phyloP scores from a whole-genome alignment of 2,888 invertebrate genomes.

The Stenodera caucasica region DNA sequence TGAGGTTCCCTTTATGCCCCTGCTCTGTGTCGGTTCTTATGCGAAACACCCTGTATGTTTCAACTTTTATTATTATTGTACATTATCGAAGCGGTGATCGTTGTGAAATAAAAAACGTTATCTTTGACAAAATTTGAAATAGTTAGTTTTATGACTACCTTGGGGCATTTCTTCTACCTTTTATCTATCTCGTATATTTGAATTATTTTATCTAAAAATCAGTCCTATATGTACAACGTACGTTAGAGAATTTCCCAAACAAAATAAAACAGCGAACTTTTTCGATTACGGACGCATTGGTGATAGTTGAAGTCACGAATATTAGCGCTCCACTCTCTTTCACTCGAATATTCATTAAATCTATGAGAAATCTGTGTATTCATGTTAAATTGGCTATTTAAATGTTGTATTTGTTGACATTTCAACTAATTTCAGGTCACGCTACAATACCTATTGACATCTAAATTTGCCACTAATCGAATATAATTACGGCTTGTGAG shows the following conservation, averaged over 20 bases:
- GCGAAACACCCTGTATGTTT: no score
- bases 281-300: slow-evolving; percentile 17
- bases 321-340: slow-evolving; percentile 33
- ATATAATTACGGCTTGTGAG: neutral
- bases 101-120: slow-evolving; percentile 12
- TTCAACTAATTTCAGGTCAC: slow-evolving; percentile 23
- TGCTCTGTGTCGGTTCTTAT: no score
- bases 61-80: slow-evolving; percentile 11
- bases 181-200: no score
- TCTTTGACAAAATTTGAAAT: slow-evolving; percentile 17
- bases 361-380: slow-evolving; percentile 24
- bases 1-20: no score
- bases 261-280: no score
- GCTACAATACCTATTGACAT: slow-evolving; percentile 12
- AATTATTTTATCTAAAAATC: slow-evolving; percentile 15
- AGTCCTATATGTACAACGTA: neutral
- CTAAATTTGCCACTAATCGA: slow-evolving; percentile 12
- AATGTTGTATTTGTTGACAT: slow-evolving; percentile 17
- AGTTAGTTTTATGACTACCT: slow-evolving; percentile 12
- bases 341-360: slow-evolving; percentile 32
- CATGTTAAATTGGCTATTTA: neutral
- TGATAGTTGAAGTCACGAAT: slow-evolving; percentile 33
- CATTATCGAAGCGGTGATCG: slow-evolving; percentile 15
- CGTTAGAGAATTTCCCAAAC: slow-evolving; percentile 1
- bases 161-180: neutral